Evolutionary conservation across 2,113 vertebrate species (phyloP).

Genomic region (Pao palembangensis): DNA sequence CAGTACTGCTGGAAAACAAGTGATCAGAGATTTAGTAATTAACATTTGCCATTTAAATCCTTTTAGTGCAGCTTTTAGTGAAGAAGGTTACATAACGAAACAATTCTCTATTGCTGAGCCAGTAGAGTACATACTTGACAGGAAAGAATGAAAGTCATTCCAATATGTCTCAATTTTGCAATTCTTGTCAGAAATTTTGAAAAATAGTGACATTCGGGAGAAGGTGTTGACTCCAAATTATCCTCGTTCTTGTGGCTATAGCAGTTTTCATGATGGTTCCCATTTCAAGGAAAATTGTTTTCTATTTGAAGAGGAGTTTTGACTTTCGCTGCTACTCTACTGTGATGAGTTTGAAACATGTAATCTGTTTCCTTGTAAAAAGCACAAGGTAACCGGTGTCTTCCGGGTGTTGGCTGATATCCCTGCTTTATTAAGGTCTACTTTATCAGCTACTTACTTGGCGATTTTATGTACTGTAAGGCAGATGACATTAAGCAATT

Average conservation of each 20-base stretch:
- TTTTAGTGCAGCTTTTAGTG: too few relatives aligned
- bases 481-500: conserved; percentile 19
- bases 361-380: too few relatives aligned
- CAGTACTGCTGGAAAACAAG: too few relatives aligned
- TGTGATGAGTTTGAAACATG: conserved; percentile 48
- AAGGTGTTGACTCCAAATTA: background rate
- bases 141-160: too few relatives aligned
- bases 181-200: too few relatives aligned
- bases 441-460: conserved; percentile 30
- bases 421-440: conserved; percentile 21
- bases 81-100: too few relatives aligned
- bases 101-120: too few relatives aligned
- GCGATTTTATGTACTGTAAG: conserved; percentile 39
- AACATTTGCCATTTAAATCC: too few relatives aligned
- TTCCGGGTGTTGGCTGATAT: conserved; percentile 41
- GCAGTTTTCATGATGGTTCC: conserved; percentile 29
- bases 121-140: too few relatives aligned
- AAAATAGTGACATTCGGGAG: conserved; percentile 27
- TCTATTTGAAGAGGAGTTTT: conserved; percentile 25
- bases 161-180: too few relatives aligned
- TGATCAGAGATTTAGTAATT: too few relatives aligned
- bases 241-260: conserved; percentile 15
- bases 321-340: conserved; percentile 24
- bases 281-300: conserved; percentile 32
- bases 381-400: too few relatives aligned